These are phyloP conservation scores for Drosophila parthenogenetica DNA, from an alignment of 2,888 invertebrate genomes.

Conservation along the genomic window DNA sequence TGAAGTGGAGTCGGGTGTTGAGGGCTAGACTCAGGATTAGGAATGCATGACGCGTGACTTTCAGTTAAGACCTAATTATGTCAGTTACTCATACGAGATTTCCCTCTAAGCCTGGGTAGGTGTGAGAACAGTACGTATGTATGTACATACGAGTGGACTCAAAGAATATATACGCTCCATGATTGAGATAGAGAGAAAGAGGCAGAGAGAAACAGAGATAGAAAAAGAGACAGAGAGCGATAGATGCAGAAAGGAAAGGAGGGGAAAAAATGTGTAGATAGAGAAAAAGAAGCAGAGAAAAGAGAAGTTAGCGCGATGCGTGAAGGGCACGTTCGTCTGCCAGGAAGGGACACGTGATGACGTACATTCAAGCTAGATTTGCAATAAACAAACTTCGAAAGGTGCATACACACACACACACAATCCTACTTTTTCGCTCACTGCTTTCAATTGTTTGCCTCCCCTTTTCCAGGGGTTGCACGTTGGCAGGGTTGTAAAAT, in stretches of 20 bases:
- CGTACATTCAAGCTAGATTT: conserved; percentile 74
- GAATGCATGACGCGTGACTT: conserved; percentile 80
- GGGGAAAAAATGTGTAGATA: too few species aligned
- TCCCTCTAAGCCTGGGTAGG: conserved; percentile 33
- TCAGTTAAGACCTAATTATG: conserved; percentile 81
- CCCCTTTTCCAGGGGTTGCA: conserved; percentile 30
- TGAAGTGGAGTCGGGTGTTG: conserved; percentile 18
- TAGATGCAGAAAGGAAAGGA: background rate
- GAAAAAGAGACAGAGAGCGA: too few species aligned
- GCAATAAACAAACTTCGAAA: conserved; percentile 51
- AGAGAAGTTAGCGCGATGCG: conserved; percentile 62
- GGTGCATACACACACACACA: conserved; percentile 51
- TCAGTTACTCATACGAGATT: conserved; percentile 79
- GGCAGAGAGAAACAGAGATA: background rate
- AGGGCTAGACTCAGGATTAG: conserved; percentile 59
- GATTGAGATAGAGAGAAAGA: background rate
- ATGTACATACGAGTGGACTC: conserved; percentile 13
- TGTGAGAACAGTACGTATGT: conserved; percentile 6
- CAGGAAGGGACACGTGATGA: conserved; percentile 61
- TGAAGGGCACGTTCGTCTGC: conserved; percentile 75
- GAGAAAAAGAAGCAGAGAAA: too few species aligned
- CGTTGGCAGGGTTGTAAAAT: background rate
- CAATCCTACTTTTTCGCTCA: background rate
- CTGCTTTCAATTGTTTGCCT: conserved; percentile 26
- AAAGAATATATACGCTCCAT: conserved; percentile 9